Evolutionary conservation across 2,888 invertebrate genomes (phyloP), one percentile per base, ranked within the genome.

Genomic region (Agrotis ipsilon): DNA sequence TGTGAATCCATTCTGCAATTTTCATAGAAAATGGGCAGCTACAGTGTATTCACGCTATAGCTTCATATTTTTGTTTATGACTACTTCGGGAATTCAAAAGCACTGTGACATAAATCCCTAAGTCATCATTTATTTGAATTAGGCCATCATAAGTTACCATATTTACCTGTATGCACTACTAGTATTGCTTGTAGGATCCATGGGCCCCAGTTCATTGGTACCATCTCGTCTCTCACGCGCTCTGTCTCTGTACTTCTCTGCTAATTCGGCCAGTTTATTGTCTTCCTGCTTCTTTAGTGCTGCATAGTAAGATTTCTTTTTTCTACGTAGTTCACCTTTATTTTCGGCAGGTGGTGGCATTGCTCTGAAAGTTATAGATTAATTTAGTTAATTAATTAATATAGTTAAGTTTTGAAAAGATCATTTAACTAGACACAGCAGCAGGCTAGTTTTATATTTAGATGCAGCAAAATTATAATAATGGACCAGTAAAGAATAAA

Each of bases 231-330:
- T 96, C 92, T 99, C 99, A 55, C 98, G 97, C 0, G 99, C 99
- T 68, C 99, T 96, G 91, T 99, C 99, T 72, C 99, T 96, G 92
- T 99, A 99, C 90, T 99, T 99, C 88, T 98, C 98, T 0, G 99
- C 99, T 45, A 99, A 92, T 89, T 99, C 99, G 0, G 99, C 99
- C 92, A 99, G 97, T 91, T 99, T 98, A 85, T 98, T 99, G 88
- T 99, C 99, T 90, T 99, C 99, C 88, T 99, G 98, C 88, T 99
- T 99, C 87, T 99, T 99, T 11, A 99, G 93, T 96, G 97, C 99
- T 0, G 99, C 99, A 96, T 99, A 99, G 89, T 98, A 99, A 72
- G 98, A 99, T 89, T 99, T 99, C 93, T 99, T 99, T 91, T 99
- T 99, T 70, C 98, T 97, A 60, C 99, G 97, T 24, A 98, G 96